phyloP scores from a whole-genome alignment of 2,797 vertebrate genomes.

The Mormyrus proboscirostris region DNA sequence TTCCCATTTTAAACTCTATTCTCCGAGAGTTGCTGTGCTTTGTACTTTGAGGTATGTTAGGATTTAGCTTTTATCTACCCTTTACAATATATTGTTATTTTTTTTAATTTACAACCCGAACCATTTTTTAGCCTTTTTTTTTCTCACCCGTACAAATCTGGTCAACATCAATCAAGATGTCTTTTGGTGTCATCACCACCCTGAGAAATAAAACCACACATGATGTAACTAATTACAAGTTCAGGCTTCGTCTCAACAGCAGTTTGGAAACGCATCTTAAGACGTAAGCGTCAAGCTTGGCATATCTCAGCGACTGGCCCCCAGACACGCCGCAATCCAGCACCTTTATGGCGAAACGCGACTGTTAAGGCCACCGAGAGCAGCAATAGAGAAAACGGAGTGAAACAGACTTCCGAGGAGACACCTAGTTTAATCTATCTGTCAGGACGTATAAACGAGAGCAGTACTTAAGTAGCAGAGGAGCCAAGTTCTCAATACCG shows the following conservation, averaged over 20 bases:
- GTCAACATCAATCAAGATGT: not conserved
- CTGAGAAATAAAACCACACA: not conserved
- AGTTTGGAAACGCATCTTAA: not conserved
- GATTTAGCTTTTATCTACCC: not conserved
- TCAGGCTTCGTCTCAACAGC: not conserved
- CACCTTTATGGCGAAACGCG: not conserved
- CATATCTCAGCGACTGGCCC: not conserved
- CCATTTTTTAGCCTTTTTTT: not conserved
- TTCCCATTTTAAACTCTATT: not conserved
- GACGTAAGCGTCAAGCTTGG: not conserved
- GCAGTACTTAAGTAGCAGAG: not conserved
- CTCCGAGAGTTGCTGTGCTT: not conserved
- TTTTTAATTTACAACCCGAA: not conserved
- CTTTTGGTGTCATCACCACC: not conserved
- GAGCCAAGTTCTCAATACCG: slow-evolving; percentile 9
- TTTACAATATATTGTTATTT: not conserved
- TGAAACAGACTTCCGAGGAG: not conserved
- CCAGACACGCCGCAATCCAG: not conserved
- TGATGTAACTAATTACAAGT: not conserved
- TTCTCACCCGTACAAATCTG: not conserved
- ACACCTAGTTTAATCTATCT: slow-evolving; percentile 18
- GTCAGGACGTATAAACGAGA: slow-evolving; percentile 18
- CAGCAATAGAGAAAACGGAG: not conserved
- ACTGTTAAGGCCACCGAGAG: not conserved
- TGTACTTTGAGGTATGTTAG: not conserved